Percentiles rank a stretch among this genome's conserved stretches.
These are phyloP conservation scores for Poeciliopsis paucimaculata DNA, from an alignment of 2,797 vertebrate genomes.

Conservation along the genomic window DNA sequence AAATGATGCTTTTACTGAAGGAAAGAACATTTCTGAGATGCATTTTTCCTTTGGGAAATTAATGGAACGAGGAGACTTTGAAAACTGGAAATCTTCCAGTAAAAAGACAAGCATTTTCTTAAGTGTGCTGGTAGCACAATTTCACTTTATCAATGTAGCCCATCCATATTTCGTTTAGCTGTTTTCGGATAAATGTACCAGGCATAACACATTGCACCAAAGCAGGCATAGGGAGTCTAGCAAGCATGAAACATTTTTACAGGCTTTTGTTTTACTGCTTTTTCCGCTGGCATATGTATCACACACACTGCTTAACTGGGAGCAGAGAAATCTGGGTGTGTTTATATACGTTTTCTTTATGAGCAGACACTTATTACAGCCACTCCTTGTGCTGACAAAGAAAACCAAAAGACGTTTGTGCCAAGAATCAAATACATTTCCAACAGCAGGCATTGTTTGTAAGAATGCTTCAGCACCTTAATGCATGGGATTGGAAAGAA, in stretches of 20 bases:
- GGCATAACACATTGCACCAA: constrained; percentile 38
- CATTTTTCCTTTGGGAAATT: constrained; percentile 44
- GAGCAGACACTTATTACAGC: constrained; percentile 50
- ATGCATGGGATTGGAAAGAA: neutral
- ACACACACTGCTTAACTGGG: constrained; percentile 46
- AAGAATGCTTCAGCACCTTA: neutral
- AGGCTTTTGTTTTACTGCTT: constrained; percentile 62
- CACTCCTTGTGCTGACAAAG: constrained; percentile 52
- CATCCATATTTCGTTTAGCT: constrained; percentile 14
- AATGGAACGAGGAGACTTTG: constrained; percentile 42
- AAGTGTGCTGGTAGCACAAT: constrained; percentile 12
- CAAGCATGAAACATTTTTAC: constrained; percentile 51
- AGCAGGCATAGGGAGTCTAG: constrained; percentile 35
- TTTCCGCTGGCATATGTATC: constrained; percentile 60
- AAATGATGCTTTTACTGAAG: neutral
- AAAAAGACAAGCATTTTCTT: constrained; percentile 12
- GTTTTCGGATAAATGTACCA: constrained; percentile 34
- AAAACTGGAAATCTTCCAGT: constrained; percentile 32
- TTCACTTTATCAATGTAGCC: neutral
- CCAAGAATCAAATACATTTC: neutral
- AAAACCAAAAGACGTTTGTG: constrained; percentile 11
- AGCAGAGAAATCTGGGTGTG: constrained; percentile 25
- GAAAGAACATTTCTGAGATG: constrained; percentile 27
- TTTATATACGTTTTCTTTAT: constrained; percentile 37
- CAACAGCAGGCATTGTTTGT: neutral